Evolutionary conservation across 2,888 invertebrate species (phyloP).

Genomic region (Pemphredon lugubris): DNA sequence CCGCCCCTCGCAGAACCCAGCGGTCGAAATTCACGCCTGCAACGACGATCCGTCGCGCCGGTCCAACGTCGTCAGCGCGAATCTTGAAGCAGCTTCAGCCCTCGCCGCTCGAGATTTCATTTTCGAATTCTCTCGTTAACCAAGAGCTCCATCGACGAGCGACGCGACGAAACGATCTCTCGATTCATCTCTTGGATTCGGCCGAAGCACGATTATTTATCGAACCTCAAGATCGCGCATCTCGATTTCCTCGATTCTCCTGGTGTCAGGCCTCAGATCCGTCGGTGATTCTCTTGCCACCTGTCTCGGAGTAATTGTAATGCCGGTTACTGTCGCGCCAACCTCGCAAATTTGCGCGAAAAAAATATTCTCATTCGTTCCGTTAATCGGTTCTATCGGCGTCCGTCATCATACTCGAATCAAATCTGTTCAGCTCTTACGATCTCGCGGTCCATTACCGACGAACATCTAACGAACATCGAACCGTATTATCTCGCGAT

Average conservation of each 20-base stretch:
- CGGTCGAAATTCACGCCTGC: constrained; percentile 13
- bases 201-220: constrained; percentile 22
- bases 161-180: not conserved
- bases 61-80: constrained; percentile 23
- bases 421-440: too few relatives aligned
- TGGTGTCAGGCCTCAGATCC: constrained; percentile 14
- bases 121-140: constrained; percentile 49
- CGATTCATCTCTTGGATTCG: constrained; percentile 1
- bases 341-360: not conserved
- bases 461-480: too few relatives aligned
- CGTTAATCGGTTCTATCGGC: too few relatives aligned
- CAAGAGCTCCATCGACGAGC: not conserved
- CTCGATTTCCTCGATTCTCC: not conserved
- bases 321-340: not conserved
- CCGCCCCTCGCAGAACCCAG: constrained; percentile 12
- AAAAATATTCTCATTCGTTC: not conserved
- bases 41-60: constrained; percentile 16
- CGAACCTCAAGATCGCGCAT: constrained; percentile 2
- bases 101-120: constrained; percentile 82
- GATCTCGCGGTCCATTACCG: too few relatives aligned
- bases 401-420: too few relatives aligned
- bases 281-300: not conserved
- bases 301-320: not conserved
- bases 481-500: too few relatives aligned
- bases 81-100: constrained; percentile 56